A percentile compares a stretch with the other conserved stretches of the same genome.
These are phyloP conservation scores for Eupithecia subumbrata DNA, from an alignment of 2,888 invertebrate species.

Conservation along the genomic window DNA sequence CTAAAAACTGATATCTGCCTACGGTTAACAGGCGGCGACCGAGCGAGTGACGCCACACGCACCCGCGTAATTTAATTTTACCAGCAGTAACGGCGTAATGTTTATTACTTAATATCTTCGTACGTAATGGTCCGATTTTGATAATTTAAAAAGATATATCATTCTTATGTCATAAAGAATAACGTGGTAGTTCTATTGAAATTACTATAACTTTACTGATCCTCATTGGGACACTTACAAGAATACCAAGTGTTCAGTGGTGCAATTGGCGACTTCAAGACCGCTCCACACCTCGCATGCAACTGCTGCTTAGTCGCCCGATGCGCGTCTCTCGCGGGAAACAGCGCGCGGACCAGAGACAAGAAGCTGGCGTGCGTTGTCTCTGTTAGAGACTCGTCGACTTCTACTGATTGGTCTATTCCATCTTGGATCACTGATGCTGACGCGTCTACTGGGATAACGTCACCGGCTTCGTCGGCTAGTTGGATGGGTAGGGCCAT, in stretches of 20 bases:
- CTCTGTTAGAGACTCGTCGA: slow-evolving; percentile 86
- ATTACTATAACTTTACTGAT: no score
- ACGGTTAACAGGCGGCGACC: no score
- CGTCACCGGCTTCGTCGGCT: slow-evolving; percentile 84
- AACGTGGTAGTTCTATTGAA: no score
- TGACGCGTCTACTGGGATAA: slow-evolving; percentile 62
- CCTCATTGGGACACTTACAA: slow-evolving; percentile 70
- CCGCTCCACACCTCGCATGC: slow-evolving; percentile 88
- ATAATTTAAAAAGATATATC: no score
- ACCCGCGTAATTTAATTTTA: no score
- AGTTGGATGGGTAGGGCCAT: slow-evolving; percentile 91
- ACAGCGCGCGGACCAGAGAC: slow-evolving; percentile 93
- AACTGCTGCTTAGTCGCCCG: slow-evolving; percentile 91
- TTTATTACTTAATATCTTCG: no score
- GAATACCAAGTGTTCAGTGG: slow-evolving; percentile 92
- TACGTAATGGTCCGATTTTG: no score
- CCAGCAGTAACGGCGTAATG: no score
- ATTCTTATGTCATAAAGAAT: no score
- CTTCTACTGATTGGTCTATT: slow-evolving; percentile 49
- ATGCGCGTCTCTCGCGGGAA: slow-evolving; percentile 93
- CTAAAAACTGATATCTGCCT: no score
- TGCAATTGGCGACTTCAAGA: slow-evolving; percentile 92
- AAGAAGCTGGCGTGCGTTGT: slow-evolving; percentile 94
- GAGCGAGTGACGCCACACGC: no score
- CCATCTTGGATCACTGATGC: slow-evolving; percentile 49